Evolutionary conservation across 2,113 vertebrate species (phyloP), one percentile per base, ranked within the genome.

Genomic region (Hirundichthys speculiger): DNA sequence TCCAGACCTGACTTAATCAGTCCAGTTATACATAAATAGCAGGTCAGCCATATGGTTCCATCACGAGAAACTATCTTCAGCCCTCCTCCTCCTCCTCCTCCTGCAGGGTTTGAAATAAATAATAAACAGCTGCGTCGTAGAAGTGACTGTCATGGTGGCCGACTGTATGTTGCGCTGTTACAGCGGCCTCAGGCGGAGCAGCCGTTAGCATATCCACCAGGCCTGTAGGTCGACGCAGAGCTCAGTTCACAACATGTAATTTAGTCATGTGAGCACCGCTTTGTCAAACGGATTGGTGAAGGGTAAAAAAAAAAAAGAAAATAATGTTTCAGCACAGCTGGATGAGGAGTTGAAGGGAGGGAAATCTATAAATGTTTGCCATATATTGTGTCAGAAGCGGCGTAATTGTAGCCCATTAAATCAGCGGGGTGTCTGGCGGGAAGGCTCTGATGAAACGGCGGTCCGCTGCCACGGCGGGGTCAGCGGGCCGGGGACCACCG

Each of bases 331-430:
- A 13, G 54, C 9, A 15, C 64, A 48, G 71, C 41, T 20, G 50
- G 81, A 67, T 66, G 72, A 56, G 58, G 64, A 66, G 75, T 40
- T 16, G 21, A 80, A 65, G 75, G 75, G 75, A 69, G 63, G 78
- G 51, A 75, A 80, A 86, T 84, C 82, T 77, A 84, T 90, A 85
- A 88, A 77, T 80, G 83, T 81, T 82, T 80, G 62, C 74, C 38
- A 51, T 88, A 73, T 80, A 82, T 85, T 79, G 82, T 86, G 84
- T 85, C 79, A 82, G 77, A 74, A 80, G 78, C 80, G 19, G 80
- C 67, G 82, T 84, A 88, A 86, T 86, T 90, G 84, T 60, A 73
- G 76, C 75, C 84, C 72, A 82, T 89, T 88, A 85, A 85, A 86
- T 76, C 86, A 76, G 84, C 82, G 16, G 77, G 84, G 73, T 67